These are phyloP conservation scores for Drosophila kurseongensis DNA, from an alignment of 1,140 invertebrate species.

Conservation along the genomic window DNA sequence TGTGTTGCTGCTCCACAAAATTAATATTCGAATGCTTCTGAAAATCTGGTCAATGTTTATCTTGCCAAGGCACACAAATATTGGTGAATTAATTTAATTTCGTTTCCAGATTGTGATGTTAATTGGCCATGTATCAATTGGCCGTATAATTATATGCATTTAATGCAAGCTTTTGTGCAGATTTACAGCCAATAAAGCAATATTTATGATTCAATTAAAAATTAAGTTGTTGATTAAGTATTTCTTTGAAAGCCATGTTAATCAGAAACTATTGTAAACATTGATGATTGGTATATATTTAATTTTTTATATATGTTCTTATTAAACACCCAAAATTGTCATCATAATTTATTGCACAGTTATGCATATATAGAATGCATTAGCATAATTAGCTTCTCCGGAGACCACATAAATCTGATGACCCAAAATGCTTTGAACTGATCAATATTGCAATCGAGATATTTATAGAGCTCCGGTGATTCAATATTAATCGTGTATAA, in stretches of 20 bases:
- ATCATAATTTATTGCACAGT: background rate
- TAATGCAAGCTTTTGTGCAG: background rate
- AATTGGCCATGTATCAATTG: conserved; percentile 4
- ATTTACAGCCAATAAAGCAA: background rate
- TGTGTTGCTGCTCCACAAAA: background rate
- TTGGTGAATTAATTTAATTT: conserved; percentile 2
- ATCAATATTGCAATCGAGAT: conserved; percentile 17
- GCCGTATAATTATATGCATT: conserved; percentile 1
- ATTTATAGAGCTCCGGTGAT: conserved; percentile 22
- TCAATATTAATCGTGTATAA: conserved; percentile 30
- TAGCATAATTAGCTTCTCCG: background rate
- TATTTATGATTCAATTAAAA: conserved; percentile 6
- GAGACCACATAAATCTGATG: background rate
- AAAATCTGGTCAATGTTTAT: conserved; percentile 8
- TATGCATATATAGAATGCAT: background rate
- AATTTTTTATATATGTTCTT: too few relatives aligned
- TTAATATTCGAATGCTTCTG: conserved; percentile 5
- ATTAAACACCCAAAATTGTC: background rate
- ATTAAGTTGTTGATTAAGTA: background rate
- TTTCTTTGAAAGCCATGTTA: too few relatives aligned
- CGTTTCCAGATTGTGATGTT: background rate
- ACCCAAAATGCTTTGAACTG: conserved; percentile 8
- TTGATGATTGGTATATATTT: too few relatives aligned
- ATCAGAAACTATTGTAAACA: background rate
- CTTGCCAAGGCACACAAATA: background rate